These are phyloP conservation scores for Ispidina lecontei DNA, from an alignment of 2,797 vertebrate genomes.

Conservation along the genomic window DNA sequence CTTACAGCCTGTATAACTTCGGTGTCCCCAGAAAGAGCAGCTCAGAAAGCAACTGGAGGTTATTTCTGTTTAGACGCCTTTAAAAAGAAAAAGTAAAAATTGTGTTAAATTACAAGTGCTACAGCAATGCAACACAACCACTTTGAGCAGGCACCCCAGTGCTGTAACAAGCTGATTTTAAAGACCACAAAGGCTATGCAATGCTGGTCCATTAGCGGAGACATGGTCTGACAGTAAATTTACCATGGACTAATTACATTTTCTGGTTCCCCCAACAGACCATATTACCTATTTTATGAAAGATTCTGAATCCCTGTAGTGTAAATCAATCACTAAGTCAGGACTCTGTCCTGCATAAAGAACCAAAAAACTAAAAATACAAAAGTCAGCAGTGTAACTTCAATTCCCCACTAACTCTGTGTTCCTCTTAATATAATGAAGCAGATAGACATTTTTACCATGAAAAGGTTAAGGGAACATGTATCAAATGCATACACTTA, in stretches of 20 bases:
- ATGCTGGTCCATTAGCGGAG: conserved; percentile 37
- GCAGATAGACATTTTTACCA: background rate
- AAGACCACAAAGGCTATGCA: conserved; percentile 17
- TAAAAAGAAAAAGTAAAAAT: conserved; percentile 77
- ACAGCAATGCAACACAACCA: background rate
- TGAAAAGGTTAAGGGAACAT: background rate
- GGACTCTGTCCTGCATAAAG: background rate
- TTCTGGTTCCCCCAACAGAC: conserved; percentile 54
- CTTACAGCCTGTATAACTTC: conserved; percentile 98
- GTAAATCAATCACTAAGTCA: background rate
- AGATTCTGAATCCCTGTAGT: conserved; percentile 35
- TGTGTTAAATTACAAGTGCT: conserved; percentile 65
- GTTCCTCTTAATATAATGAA: background rate
- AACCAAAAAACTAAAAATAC: background rate
- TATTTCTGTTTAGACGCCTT: conserved; percentile 98
- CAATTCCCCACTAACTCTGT: background rate
- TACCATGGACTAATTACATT: conserved; percentile 67
- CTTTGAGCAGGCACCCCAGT: background rate
- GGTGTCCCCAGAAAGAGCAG: conserved; percentile 94
- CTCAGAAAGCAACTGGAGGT: conserved; percentile 95
- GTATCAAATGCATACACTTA: background rate
- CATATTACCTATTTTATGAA: conserved; percentile 53
- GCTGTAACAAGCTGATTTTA: conserved; percentile 39
- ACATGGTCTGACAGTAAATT: conserved; percentile 55
- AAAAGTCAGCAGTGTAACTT: background rate